A percentile compares a stretch with the other conserved stretches of the same genome.
Conservation (phyloP, 1,140 invertebrate genomes). For the Scaptomyza montana region DNA sequence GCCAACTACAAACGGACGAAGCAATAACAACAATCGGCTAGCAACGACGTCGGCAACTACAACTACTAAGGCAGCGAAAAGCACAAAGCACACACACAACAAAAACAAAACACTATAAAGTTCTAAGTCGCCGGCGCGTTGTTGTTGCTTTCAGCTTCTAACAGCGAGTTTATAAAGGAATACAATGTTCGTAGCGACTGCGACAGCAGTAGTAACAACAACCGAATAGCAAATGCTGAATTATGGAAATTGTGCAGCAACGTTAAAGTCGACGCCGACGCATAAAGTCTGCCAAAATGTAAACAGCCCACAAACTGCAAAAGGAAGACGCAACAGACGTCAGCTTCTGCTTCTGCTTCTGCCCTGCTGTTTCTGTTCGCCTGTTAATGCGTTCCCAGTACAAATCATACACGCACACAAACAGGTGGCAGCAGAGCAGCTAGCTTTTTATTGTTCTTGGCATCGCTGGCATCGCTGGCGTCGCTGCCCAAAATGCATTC, state of each 20-base stretch:
- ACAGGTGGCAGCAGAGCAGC: conserved; percentile 39
- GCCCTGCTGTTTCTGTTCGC: conserved; percentile 47
- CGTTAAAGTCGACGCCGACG: conserved; percentile 19
- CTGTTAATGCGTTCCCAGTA: conserved; percentile 54
- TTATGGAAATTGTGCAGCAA: conserved; percentile 43
- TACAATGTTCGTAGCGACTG: conserved; percentile 52
- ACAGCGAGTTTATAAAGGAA: conserved; percentile 77
- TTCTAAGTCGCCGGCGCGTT: conserved; percentile 67
- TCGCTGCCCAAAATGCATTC: conserved; percentile 47
- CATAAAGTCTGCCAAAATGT: conserved; percentile 65
- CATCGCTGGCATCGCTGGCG: conserved; percentile 20
- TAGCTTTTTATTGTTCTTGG: conserved; percentile 17
- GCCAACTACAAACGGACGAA: conserved; percentile 18
- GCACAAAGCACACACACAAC: conserved; percentile 28
- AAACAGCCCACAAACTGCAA: conserved; percentile 10
- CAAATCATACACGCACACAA: conserved; percentile 34
- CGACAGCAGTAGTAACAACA: conserved; percentile 12
- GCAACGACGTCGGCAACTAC: conserved; percentile 34
- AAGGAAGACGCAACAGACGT: conserved; percentile 5
- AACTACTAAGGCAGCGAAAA: conserved; percentile 49
- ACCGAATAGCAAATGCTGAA: conserved; percentile 10
- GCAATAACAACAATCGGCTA: conserved; percentile 49
- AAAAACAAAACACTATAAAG: conserved; percentile 49
- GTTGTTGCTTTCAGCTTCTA: conserved; percentile 65
- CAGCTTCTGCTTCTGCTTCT: neutral